A percentile compares a stretch with the other conserved stretches of the same genome.
Conservation (phyloP, 2,888 invertebrate species). For the Cosmorhoe ocellata region DNA sequence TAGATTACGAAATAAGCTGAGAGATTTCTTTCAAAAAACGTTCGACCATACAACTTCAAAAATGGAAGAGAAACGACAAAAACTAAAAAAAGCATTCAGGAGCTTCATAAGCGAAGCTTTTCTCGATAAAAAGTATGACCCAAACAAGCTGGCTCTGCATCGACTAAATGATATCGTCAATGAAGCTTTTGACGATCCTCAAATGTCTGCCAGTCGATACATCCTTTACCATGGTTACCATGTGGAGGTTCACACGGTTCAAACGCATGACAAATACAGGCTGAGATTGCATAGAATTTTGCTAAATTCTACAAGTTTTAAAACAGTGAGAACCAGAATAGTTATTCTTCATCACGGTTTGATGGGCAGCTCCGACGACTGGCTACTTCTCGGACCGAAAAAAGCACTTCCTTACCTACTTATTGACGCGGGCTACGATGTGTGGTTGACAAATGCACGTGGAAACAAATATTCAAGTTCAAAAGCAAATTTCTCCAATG, state of each 20-base stretch:
- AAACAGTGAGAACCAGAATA: slow-evolving; percentile 22
- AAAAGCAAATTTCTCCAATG: slow-evolving; percentile 31
- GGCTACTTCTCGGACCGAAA: slow-evolving; percentile 49
- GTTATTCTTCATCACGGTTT: slow-evolving; percentile 52
- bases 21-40: not conserved
- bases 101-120: slow-evolving; percentile 33
- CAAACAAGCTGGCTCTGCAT: not conserved
- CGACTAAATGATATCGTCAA: not conserved
- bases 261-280: slow-evolving; percentile 50
- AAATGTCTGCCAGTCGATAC: slow-evolving; percentile 22
- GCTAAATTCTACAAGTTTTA: not conserved
- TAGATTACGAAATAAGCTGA: slow-evolving; percentile 3
- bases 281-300: slow-evolving; percentile 47
- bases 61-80: slow-evolving; percentile 11
- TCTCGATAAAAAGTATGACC: slow-evolving; percentile 5
- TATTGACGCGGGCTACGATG: slow-evolving; percentile 76
- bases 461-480: slow-evolving; percentile 53
- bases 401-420: slow-evolving; percentile 56
- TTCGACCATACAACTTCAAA: not conserved
- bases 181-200: not conserved
- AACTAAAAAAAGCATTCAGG: slow-evolving; percentile 36
- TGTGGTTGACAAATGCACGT: slow-evolving; percentile 79
- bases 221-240: slow-evolving; percentile 40
- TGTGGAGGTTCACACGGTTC: slow-evolving; percentile 43
- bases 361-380: slow-evolving; percentile 53